Evolutionary conservation across 2,113 vertebrate genomes (phyloP), one percentile per base, ranked within the genome.

Genomic region (Toxostoma redivivum): DNA sequence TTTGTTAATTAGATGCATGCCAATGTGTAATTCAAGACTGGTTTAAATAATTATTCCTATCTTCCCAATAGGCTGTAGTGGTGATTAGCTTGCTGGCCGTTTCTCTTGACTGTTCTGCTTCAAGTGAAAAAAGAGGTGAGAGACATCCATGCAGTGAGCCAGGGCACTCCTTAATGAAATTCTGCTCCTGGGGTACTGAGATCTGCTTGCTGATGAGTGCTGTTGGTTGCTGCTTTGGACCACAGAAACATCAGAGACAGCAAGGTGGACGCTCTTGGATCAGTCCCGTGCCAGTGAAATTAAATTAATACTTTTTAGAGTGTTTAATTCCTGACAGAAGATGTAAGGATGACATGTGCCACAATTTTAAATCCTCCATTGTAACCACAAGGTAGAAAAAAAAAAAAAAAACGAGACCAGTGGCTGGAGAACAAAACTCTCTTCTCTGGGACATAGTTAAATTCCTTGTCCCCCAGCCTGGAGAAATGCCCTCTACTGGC

Each of bases 1-100:
- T 96, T 95, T 96, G 95, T 92, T 97, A 96, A 96, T 97, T 95
- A 96, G 88, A 92, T 96, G 90, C 93, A 95, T 91, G 80, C 96
- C 95, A 96, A 90, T 92, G 96, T 96, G 92, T 93, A 95, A 96
- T 96, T 93, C 92, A 92, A 90, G 82, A 88, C 90, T 94, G 90
- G 90, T 88, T 95, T 96, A 96, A 96, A 92, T 96, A 94, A 94
- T 96, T 96, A 94, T 93, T 96, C 90, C 92, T 96, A 93, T 96
- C 96, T 96, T 96, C 93, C 92, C 95, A 94, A 95, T 88, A 92
- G 85, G 76, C 90, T 92, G 82, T 60, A 42, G 94, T 95, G 56
- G 82, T 83, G 86, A 93, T 92, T 95, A 92, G 76, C 82, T 92
- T 10, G 12, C 69, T 93, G 92, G 82, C 80, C 93, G 24, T 66